Evolutionary conservation across 2,113 vertebrate species (phyloP).

Genomic region (Lathamus discolor): DNA sequence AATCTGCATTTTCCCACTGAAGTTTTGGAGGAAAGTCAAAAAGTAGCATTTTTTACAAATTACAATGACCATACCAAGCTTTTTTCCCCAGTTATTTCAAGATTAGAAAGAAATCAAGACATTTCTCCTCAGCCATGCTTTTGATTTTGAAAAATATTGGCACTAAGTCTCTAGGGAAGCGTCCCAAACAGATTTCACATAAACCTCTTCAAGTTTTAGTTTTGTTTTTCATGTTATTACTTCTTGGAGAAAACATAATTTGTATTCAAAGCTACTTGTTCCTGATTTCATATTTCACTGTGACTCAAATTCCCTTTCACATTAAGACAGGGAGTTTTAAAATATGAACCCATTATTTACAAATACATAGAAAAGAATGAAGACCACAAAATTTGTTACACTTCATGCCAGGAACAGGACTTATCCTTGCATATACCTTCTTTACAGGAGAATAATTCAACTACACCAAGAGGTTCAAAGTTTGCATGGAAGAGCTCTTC

Average conservation of each 20-base stretch:
- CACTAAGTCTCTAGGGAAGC: background rate
- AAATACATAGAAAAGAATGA: background rate
- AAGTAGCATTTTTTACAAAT: background rate
- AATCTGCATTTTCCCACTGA: background rate
- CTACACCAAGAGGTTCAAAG: background rate
- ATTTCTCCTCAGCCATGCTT: background rate
- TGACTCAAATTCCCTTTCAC: background rate
- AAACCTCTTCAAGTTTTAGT: background rate
- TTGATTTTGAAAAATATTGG: background rate
- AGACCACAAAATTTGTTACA: background rate
- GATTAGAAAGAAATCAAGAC: background rate
- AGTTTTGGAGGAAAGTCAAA: background rate
- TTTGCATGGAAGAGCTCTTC: background rate
- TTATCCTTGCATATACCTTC: background rate
- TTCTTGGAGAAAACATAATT: background rate
- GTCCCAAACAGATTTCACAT: background rate
- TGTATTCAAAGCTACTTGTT: background rate
- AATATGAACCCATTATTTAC: conserved; percentile 16
- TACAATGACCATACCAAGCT: background rate
- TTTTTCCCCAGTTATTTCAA: background rate
- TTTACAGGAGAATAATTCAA: background rate
- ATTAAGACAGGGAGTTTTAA: background rate
- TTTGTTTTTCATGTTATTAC: background rate
- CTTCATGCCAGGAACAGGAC: background rate
- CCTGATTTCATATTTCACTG: background rate